Base-by-base conservation (phyloP, 2,888 invertebrate species). In the Steinernema carpocapsae region DNA sequence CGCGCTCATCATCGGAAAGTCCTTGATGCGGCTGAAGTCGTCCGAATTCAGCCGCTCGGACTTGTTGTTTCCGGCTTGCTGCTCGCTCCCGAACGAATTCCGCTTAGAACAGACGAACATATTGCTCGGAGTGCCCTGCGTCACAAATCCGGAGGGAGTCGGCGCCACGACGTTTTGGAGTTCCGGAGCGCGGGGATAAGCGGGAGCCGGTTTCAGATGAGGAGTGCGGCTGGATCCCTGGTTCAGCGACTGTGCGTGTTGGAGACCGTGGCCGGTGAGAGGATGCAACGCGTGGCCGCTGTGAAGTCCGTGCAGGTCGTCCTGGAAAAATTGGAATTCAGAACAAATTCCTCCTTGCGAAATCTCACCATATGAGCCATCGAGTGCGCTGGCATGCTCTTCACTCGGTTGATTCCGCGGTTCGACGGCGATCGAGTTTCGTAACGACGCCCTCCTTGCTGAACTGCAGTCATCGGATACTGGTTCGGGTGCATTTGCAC, bases 341-440 rank as follows among this genome's bases (percentile, higher is more conserved):
- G 19, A 19, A 48, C 19, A 48, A 17, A 4, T 43, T 14, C 43
- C n/a, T 7, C 3, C 6, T 4, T 48, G 26, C 22, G 4, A 12
- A 56, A 4, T 22, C 17, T 17, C 24, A 24, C 29, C 19, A 64
- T 32, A 17, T 64, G 64, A n/a, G 32, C 64, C 29, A 64, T 32
- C 1, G 64, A 78, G 73, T 79, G 80, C 46, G 79, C 77, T n/a
- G 82, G 80, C 82, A 82, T 82, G 1, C 81, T 81, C 52, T 80
- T 80, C n/a, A 83, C 83, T 56, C 83, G 74, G 70, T 81, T 83
- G 70, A 83, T 83, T 22, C 75, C 74, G 6, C 73, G 32, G 26
- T 48, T 59, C 14, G 75, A 75, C 4, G 75, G 75, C 17, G 75
- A 75, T 0, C 73, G 59, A 19, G 29, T 51, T 37, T 72, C 29